phyloP scores from a whole-genome alignment of 2,888 invertebrate species.

The Spilosoma lubricipeda region DNA sequence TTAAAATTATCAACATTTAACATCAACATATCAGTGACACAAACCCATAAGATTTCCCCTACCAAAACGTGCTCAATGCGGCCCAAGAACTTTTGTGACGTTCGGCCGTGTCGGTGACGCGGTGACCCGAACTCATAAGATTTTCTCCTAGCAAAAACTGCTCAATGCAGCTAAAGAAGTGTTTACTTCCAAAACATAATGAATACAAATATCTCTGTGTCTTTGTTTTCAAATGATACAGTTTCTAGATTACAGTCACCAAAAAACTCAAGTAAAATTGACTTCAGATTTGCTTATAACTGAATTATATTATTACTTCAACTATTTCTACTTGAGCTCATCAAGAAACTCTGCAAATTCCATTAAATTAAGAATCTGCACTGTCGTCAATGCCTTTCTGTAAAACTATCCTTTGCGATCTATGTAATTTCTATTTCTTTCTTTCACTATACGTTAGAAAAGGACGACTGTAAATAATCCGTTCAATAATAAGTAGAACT shows the following conservation, averaged over 20 bases:
- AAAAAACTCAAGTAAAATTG: background rate
- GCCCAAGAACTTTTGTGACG: too few species aligned
- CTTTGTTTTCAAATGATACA: background rate
- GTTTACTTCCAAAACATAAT: too few species aligned
- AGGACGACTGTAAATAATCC: conserved; percentile 19
- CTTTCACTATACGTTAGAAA: background rate
- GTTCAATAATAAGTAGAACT: conserved; percentile 43
- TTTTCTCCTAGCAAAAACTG: too few species aligned
- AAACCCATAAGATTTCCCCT: too few species aligned
- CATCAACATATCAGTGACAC: too few species aligned
- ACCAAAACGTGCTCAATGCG: too few species aligned
- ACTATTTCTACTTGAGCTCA: conserved; percentile 5
- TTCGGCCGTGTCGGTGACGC: too few species aligned
- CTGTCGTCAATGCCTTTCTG: conserved; percentile 17
- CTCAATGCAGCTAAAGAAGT: too few species aligned
- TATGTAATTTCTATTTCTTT: conserved; percentile 20
- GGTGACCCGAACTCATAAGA: too few species aligned
- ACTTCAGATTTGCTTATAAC: too few species aligned
- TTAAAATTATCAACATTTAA: too few species aligned
- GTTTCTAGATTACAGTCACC: background rate
- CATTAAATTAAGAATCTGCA: conserved; percentile 21
- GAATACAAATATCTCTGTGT: background rate
- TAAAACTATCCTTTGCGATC: conserved; percentile 33
- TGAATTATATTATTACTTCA: background rate
- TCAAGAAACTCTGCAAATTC: conserved; percentile 23